A percentile compares a stretch with the other conserved stretches of the same genome.
Evolutionary conservation across 2,888 invertebrate species (phyloP).

Genomic region (Cacoxenus indagator): DNA sequence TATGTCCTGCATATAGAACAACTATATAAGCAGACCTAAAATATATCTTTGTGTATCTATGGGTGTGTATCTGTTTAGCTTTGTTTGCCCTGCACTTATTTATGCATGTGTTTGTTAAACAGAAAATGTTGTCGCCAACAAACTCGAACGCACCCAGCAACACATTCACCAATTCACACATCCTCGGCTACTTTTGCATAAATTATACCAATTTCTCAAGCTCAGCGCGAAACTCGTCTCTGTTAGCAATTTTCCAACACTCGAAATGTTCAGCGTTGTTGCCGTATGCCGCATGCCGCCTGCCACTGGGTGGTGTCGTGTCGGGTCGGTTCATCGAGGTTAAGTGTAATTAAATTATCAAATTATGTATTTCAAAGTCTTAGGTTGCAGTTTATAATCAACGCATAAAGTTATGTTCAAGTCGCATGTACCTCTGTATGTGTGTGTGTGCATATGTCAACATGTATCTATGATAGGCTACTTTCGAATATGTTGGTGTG

Average conservation of each 20-base stretch:
- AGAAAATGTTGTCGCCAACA: slow-evolving; percentile 47
- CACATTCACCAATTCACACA: not conserved
- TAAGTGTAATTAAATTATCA: slow-evolving; percentile 63
- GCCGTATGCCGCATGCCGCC: not conserved
- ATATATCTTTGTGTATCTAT: not conserved
- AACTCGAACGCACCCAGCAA: not conserved
- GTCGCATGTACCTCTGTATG: not conserved
- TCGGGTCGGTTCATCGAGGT: slow-evolving; percentile 52
- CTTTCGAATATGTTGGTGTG: not conserved
- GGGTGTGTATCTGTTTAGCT: not conserved
- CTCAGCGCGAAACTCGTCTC: not conserved
- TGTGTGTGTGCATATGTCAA: slow-evolving; percentile 34
- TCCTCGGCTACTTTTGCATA: slow-evolving; percentile 10
- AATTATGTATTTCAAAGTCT: slow-evolving; percentile 57
- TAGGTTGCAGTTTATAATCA: slow-evolving; percentile 61
- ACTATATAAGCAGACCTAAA: slow-evolving; percentile 9
- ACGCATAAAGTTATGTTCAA: slow-evolving; percentile 1
- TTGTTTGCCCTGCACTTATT: slow-evolving; percentile 46
- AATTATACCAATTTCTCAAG: slow-evolving; percentile 7
- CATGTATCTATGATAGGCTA: not conserved
- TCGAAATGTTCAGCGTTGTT: not conserved
- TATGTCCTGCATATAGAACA: slow-evolving; percentile 45
- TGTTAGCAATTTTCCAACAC: not conserved
- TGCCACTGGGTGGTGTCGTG: not conserved
- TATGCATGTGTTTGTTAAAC: slow-evolving; percentile 56